Conservation (phyloP, 1,140 invertebrate genomes). For the Melitaea cinxia region DNA sequence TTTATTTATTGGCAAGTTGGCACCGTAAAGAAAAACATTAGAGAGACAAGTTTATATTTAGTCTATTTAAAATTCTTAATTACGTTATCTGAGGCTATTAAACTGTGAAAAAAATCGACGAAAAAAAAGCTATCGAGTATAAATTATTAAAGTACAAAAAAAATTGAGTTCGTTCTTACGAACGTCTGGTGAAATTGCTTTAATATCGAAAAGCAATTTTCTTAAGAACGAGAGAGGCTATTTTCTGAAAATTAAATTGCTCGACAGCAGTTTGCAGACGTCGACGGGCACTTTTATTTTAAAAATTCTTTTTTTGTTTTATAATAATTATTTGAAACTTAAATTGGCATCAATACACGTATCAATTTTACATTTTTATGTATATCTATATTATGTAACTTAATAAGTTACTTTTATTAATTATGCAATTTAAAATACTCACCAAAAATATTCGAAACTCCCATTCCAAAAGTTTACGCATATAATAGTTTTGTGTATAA, state of each 20-base stretch:
- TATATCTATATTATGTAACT: no score
- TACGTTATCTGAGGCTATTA: background rate
- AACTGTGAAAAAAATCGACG: background rate
- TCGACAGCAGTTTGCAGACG: conserved; percentile 11
- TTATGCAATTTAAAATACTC: no score
- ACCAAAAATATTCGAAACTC: no score
- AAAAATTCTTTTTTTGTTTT: background rate
- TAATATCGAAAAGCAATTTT: conserved; percentile 36
- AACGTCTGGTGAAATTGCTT: conserved; percentile 25
- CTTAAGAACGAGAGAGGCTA: conserved; percentile 18
- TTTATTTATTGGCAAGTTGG: no score
- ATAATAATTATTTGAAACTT: no score
- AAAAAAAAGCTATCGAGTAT: conserved; percentile 4
- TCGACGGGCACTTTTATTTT: background rate
- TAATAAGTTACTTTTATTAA: no score
- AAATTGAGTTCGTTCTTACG: conserved; percentile 21
- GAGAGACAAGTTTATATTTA: background rate
- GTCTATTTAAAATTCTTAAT: background rate
- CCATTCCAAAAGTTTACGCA: no score
- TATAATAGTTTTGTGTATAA: no score
- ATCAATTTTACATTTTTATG: no score
- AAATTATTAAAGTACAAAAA: conserved; percentile 16
- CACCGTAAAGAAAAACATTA: no score
- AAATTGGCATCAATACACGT: no score
- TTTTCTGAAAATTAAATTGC: conserved; percentile 35